Conservation (phyloP, 2,797 vertebrate genomes). For the Phylloscopus collybita region DNA sequence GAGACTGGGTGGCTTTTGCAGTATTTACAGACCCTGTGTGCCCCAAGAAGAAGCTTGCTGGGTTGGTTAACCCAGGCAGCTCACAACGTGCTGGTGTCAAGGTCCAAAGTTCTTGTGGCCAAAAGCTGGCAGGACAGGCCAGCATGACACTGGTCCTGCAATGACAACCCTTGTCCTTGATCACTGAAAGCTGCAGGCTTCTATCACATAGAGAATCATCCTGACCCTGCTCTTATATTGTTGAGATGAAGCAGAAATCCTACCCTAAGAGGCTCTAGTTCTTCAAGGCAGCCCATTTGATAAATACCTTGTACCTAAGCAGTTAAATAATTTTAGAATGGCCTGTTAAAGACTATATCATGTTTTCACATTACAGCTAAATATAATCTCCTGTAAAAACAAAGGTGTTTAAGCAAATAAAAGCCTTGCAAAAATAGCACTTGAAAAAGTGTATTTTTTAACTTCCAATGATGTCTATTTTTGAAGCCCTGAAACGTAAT, state of each 20-base stretch:
- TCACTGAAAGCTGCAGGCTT: background rate
- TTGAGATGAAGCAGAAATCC: background rate
- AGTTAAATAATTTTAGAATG: conserved; percentile 64
- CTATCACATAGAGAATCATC: fast-evolving
- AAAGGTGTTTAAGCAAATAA: conserved; percentile 57
- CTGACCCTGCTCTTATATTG: fast-evolving
- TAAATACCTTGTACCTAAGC: conserved; percentile 37
- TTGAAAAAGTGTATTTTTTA: conserved; percentile 33
- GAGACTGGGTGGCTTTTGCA: background rate
- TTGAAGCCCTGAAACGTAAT: conserved; percentile 62
- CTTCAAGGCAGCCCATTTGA: conserved; percentile 16
- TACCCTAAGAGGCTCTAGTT: background rate
- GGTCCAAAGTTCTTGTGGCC: background rate
- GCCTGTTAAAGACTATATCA: conserved; percentile 50
- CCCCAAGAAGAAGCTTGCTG: background rate
- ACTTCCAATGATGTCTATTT: conserved; percentile 64
- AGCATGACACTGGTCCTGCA: background rate
- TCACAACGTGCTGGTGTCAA: fast-evolving
- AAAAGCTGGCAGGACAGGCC: fast-evolving
- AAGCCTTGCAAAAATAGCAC: conserved; percentile 28
- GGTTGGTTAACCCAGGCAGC: background rate
- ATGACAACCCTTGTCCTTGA: background rate
- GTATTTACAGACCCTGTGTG: background rate
- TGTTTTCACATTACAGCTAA: conserved; percentile 47
- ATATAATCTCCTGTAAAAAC: conserved; percentile 51